phyloP scores from a whole-genome alignment of 2,888 invertebrate genomes.

The Pachydiplax longipennis region DNA sequence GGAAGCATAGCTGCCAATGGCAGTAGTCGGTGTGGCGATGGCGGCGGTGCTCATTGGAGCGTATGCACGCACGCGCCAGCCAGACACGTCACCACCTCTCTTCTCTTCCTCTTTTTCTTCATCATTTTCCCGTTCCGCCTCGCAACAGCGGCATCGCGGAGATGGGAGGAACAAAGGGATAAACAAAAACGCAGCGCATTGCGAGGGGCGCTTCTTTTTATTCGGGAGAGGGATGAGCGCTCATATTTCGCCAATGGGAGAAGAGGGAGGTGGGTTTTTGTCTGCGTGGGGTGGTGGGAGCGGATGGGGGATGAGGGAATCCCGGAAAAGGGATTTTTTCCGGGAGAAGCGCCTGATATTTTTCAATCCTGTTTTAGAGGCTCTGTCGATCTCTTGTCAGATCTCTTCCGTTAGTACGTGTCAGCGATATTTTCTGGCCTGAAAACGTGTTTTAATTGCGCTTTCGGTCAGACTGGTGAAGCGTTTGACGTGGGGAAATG shows the following conservation, averaged over 20 bases:
- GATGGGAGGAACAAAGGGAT: conserved; percentile 15
- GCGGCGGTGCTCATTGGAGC: conserved; percentile 38
- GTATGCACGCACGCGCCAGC: conserved; percentile 32
- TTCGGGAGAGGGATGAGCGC: neutral
- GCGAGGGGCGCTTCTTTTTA: conserved; percentile 6
- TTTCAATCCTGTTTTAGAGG: neutral
- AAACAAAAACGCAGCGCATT: conserved; percentile 29
- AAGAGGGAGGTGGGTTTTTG: neutral
- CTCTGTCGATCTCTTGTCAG: neutral
- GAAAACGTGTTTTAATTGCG: neutral
- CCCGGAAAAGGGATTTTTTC: neutral
- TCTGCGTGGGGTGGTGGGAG: neutral
- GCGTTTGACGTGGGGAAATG: no score
- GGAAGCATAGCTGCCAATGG: conserved; percentile 13
- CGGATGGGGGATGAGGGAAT: neutral
- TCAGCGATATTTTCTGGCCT: neutral
- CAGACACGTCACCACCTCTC: conserved; percentile 42
- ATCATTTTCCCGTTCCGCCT: neutral
- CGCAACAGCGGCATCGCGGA: neutral
- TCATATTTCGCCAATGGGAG: neutral
- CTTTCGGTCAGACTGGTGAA: neutral
- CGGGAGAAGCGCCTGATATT: neutral
- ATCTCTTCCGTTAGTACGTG: neutral
- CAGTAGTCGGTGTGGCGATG: conserved; percentile 43
- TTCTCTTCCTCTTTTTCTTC: neutral